Evolutionary conservation across 2,113 vertebrate genomes (phyloP).

Genomic region (Clarias gariepinus): DNA sequence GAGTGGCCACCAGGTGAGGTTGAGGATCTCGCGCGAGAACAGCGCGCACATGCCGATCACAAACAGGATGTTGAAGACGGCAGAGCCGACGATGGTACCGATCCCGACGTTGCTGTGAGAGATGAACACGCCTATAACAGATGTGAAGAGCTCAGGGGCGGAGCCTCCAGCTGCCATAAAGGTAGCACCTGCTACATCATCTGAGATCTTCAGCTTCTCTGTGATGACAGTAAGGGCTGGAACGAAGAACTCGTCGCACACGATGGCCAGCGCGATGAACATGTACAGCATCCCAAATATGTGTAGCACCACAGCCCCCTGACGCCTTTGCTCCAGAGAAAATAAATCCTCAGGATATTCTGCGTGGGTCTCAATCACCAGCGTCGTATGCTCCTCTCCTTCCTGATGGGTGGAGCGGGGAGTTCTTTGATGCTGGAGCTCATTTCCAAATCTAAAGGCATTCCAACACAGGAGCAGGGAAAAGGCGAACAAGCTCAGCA

Average conservation of each 20-base stretch:
- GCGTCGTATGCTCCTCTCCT: background rate
- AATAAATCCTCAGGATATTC: conserved; percentile 92
- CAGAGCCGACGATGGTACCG: conserved; percentile 95
- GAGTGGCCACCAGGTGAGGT: conserved; percentile 98
- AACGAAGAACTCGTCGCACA: conserved; percentile 98
- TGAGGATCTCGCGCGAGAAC: conserved; percentile 93
- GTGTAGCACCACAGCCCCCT: conserved; percentile 84
- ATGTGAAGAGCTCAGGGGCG: conserved; percentile 96
- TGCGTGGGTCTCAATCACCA: conserved; percentile 72
- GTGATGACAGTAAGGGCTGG: conserved; percentile 96
- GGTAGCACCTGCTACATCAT: conserved; percentile 95
- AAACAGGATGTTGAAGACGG: conserved; percentile 97
- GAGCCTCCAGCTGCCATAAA: conserved; percentile 98
- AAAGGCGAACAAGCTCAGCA: conserved; percentile 80
- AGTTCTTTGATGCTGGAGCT: conserved; percentile 77
- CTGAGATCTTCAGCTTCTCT: conserved; percentile 92
- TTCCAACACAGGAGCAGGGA: conserved; percentile 84
- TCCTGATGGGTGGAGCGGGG: conserved; percentile 77
- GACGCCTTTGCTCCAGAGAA: conserved; percentile 82
- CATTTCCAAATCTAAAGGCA: conserved; percentile 77
- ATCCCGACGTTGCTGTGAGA: conserved; percentile 98
- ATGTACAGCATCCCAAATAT: conserved; percentile 97
- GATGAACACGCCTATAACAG: conserved; percentile 94
- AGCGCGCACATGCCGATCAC: conserved; percentile 98
- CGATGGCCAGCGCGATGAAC: conserved; percentile 96